Conservation (phyloP, 2,888 invertebrate species). For the Gymnocheta viridis region DNA sequence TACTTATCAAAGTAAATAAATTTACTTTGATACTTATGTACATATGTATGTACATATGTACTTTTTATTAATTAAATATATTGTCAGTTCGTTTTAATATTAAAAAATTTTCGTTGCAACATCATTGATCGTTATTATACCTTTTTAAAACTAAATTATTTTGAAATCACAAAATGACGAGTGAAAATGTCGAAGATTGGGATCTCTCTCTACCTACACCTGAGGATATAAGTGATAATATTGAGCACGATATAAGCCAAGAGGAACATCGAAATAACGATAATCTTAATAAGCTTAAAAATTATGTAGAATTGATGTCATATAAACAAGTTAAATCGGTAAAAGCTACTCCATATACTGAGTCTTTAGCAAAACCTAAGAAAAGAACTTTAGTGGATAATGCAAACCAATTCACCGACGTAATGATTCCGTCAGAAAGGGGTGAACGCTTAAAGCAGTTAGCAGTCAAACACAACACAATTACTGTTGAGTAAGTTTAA, state of each 20-base stretch:
- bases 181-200: conserved; percentile 73
- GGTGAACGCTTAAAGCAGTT: conserved; percentile 75
- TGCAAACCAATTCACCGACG: conserved; percentile 73
- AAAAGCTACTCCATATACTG: conserved; percentile 71
- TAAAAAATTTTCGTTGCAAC: background rate
- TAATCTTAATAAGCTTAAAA: conserved; percentile 73
- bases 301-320: conserved; percentile 76
- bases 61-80: background rate
- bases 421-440: conserved; percentile 74
- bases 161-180: conserved; percentile 58
- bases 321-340: conserved; percentile 76
- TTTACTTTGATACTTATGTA: background rate
- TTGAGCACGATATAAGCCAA: conserved; percentile 69
- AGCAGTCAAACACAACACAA: conserved; percentile 58
- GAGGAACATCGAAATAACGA: conserved; percentile 74
- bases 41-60: background rate
- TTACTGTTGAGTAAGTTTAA: conserved; percentile 71
- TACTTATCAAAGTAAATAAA: background rate
- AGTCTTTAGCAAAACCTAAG: conserved; percentile 74
- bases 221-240: conserved; percentile 53
- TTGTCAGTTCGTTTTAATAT: no score
- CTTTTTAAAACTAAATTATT: background rate
- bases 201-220: conserved; percentile 74
- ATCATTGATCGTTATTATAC: background rate
- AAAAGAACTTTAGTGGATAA: conserved; percentile 69